Conservation (phyloP, 2,797 vertebrate genomes). For the Euthynnus affinis region DNA sequence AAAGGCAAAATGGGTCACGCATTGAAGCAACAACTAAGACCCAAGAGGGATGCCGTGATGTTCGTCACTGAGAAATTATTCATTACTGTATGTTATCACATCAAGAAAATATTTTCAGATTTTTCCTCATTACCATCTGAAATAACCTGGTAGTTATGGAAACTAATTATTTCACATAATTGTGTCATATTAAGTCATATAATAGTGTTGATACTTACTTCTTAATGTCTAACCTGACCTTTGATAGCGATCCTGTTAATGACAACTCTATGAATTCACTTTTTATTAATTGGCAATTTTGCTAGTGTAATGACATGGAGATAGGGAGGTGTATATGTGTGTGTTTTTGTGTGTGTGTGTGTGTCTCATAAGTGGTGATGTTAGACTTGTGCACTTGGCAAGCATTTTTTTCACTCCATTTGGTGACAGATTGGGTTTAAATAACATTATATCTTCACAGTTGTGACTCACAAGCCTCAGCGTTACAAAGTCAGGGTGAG, state of each 20-base stretch:
- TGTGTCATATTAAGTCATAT: slow-evolving; percentile 64
- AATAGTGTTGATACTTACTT: slow-evolving; percentile 71
- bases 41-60: slow-evolving; percentile 66
- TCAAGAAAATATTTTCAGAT: slow-evolving; percentile 60
- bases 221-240: slow-evolving; percentile 73
- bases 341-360: slow-evolving; percentile 30
- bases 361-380: slow-evolving; percentile 65
- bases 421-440: slow-evolving; percentile 86
- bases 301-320: slow-evolving; percentile 74
- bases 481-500: slow-evolving; percentile 78
- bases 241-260: slow-evolving; percentile 65
- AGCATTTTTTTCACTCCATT: slow-evolving; percentile 75
- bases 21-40: slow-evolving; percentile 66
- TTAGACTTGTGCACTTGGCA: slow-evolving; percentile 80
- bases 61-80: slow-evolving; percentile 62
- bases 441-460: slow-evolving; percentile 82
- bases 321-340: slow-evolving; percentile 47
- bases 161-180: slow-evolving; percentile 73
- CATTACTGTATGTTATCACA: slow-evolving; percentile 66
- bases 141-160: slow-evolving; percentile 58
- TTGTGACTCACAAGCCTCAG: slow-evolving; percentile 81
- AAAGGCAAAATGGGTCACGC: slow-evolving; percentile 72
- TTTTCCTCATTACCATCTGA: slow-evolving; percentile 61
- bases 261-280: slow-evolving; percentile 65
- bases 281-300: slow-evolving; percentile 78